phyloP scores from a whole-genome alignment of 2,797 vertebrate genomes.

The Tangara arthus region DNA sequence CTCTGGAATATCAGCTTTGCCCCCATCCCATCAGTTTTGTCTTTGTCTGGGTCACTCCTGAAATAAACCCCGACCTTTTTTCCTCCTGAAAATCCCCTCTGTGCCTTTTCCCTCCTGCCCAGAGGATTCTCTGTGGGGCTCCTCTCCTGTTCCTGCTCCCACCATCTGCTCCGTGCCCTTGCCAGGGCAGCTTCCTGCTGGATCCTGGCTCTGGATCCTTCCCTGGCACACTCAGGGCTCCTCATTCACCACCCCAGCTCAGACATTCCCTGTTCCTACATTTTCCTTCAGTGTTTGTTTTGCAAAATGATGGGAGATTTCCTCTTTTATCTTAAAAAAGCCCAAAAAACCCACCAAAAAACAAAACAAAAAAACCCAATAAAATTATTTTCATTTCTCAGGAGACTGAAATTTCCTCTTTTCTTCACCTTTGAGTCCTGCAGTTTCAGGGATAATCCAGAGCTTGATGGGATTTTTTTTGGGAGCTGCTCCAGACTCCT shows the following conservation, averaged over 20 bases:
- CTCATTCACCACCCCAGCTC: background rate
- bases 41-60: background rate
- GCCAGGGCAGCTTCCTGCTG: background rate
- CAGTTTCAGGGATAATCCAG: background rate
- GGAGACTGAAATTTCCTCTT: background rate
- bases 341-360: too few relatives aligned
- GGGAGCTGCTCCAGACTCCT: background rate
- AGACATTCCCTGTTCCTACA: background rate
- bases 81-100: background rate
- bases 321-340: background rate
- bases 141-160: background rate
- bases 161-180: constrained; percentile 35
- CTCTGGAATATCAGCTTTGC: background rate
- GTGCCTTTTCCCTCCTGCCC: background rate
- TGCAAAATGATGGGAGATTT: background rate
- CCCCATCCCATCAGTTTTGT: background rate
- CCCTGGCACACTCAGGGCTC: background rate
- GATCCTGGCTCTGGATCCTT: background rate
- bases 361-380: background rate
- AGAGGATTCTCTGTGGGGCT: background rate
- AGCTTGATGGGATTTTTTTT: background rate
- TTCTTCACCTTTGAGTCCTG: background rate
- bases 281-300: background rate
- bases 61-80: background rate
- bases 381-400: background rate